Conservation (phyloP, 2,888 invertebrate species). For the Andrena bucephala region DNA sequence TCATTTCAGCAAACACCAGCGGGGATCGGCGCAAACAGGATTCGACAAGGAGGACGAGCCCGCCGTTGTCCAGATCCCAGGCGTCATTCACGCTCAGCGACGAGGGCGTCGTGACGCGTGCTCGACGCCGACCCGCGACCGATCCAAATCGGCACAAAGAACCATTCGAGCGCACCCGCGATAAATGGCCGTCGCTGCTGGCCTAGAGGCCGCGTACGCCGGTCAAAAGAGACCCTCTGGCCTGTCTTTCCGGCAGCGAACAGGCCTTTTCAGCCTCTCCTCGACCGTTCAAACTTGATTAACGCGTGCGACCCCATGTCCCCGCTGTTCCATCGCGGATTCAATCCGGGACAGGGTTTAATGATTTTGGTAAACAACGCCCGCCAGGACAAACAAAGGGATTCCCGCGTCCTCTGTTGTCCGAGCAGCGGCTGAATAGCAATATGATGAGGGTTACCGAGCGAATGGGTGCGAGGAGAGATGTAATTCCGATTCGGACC, state of each 20-base stretch:
- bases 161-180: neutral
- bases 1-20: constrained; percentile 74
- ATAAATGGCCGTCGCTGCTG: constrained; percentile 19
- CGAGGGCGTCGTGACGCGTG: constrained; percentile 18
- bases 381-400: constrained; percentile 47
- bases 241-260: constrained; percentile 18
- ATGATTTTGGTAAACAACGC: constrained; percentile 62
- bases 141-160: constrained; percentile 39
- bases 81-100: neutral
- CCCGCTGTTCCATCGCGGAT: constrained; percentile 47
- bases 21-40: constrained; percentile 62
- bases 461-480: constrained; percentile 32
- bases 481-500: constrained; percentile 31
- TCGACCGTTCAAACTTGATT: constrained; percentile 38
- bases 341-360: constrained; percentile 42
- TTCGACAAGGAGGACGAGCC: constrained; percentile 63
- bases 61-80: constrained; percentile 18
- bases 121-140: neutral
- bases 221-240: constrained; percentile 23
- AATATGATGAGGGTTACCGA: constrained; percentile 53
- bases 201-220: neutral
- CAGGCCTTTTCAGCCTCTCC: constrained; percentile 4
- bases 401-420: constrained; percentile 46
- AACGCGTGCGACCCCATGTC: constrained; percentile 18
- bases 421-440: constrained; percentile 50